These are phyloP conservation scores for Eurystomus glaucurus DNA, from an alignment of 2,797 vertebrate species.

Conservation along the genomic window DNA sequence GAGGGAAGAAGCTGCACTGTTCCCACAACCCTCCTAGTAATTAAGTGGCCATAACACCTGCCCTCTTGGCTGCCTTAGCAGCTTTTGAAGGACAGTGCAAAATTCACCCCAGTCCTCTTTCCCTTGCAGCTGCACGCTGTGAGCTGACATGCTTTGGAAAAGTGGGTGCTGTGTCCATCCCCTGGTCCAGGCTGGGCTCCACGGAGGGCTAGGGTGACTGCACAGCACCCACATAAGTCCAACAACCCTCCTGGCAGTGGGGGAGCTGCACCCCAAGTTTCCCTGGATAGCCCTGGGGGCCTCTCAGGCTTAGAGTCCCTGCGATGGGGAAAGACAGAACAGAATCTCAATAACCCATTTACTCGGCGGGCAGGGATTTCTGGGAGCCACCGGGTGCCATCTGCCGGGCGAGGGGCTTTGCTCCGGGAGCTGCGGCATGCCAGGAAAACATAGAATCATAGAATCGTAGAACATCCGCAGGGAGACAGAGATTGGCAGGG, in stretches of 20 bases:
- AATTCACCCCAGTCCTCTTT: not conserved
- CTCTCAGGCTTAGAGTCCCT: not conserved
- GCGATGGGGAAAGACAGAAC: not conserved
- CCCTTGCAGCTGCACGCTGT: not conserved
- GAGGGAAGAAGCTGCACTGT: not conserved
- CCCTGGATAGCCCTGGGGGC: fast-evolving
- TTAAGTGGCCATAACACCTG: not conserved
- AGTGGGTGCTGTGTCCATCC: not conserved
- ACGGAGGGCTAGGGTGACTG: fast-evolving
- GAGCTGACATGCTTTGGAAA: not conserved
- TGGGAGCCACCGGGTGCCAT: conserved; percentile 49
- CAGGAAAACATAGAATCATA: not conserved
- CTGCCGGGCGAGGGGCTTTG: conserved; percentile 26
- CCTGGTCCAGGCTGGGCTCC: not conserved
- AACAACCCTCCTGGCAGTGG: not conserved
- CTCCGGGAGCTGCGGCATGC: not conserved
- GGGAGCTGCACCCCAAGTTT: not conserved
- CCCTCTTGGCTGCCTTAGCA: not conserved
- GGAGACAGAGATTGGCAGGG: conserved; percentile 23
- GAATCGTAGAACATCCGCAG: not conserved
- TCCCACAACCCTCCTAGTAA: not conserved
- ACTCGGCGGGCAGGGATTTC: not conserved
- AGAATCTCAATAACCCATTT: not conserved
- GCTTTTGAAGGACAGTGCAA: not conserved
- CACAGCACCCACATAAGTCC: not conserved